Percentiles rank a stretch among this genome's conserved stretches.
Evolutionary conservation across 2,888 invertebrate species (phyloP).

Genomic region (Leptopilina myrica): DNA sequence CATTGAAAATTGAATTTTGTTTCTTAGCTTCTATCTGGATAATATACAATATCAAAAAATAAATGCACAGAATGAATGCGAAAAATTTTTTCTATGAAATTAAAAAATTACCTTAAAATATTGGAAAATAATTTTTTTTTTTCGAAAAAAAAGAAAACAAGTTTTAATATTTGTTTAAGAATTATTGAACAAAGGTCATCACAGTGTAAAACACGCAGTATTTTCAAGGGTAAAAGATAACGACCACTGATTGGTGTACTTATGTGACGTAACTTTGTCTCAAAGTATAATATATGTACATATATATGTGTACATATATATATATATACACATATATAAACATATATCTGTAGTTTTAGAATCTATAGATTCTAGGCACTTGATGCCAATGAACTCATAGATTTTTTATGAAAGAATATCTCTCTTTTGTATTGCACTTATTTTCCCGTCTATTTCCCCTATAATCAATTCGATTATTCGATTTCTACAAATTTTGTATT

Average conservation of each 20-base stretch:
- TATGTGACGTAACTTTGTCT: constrained; percentile 28
- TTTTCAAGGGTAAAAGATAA: constrained; percentile 40
- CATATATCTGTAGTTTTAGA: constrained; percentile 4
- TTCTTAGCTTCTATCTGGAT: too few species aligned
- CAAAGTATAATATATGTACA: neutral
- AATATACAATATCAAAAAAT: too few species aligned
- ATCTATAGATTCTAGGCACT: constrained; percentile 22
- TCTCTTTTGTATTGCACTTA: neutral
- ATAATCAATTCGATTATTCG: too few species aligned
- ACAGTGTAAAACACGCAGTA: neutral
- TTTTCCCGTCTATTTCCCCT: neutral
- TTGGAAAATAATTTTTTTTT: neutral
- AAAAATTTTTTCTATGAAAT: too few species aligned
- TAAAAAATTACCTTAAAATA: too few species aligned
- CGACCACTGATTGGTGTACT: constrained; percentile 31
- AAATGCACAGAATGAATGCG: too few species aligned
- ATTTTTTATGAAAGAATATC: neutral
- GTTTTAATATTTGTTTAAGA: constrained; percentile 32
- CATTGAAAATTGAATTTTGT: too few species aligned
- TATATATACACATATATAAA: neutral
- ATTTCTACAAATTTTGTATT: too few species aligned
- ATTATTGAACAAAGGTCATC: constrained; percentile 13
- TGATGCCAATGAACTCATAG: constrained; percentile 25
- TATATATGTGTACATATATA: too few species aligned
- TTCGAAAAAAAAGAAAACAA: neutral